phyloP scores from a whole-genome alignment of 35 echinoderm and acorn worm species.

The Apostichopus parvimensis region DNA sequence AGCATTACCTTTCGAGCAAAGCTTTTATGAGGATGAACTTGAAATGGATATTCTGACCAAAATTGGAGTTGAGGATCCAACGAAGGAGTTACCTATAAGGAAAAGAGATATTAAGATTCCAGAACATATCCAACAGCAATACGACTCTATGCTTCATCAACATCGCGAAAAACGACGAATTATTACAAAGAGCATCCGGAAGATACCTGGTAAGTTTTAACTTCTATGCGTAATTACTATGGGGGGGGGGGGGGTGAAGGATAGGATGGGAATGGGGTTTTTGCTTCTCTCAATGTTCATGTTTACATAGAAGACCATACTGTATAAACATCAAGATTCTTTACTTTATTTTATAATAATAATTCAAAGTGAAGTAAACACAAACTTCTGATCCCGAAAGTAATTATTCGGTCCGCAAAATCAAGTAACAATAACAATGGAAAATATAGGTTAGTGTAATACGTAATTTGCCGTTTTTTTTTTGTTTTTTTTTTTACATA shows the following conservation, averaged over 20 bases:
- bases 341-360: too few species aligned
- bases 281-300: too few species aligned
- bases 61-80: constrained; percentile 68
- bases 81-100: constrained; percentile 22
- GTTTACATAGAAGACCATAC: too few species aligned
- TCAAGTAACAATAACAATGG: not conserved
- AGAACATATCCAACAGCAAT: constrained; percentile 62
- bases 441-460: not conserved
- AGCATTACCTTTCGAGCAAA: not conserved
- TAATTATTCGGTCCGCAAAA: too few species aligned
- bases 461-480: too few species aligned
- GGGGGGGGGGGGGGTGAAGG: too few species aligned
- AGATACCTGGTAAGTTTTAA: constrained; percentile 78
- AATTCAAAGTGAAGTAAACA: too few species aligned
- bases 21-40: constrained; percentile 14
- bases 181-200: constrained; percentile 77
- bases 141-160: constrained; percentile 66
- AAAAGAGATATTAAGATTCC: constrained; percentile 73
- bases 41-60: constrained; percentile 61
- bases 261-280: too few species aligned
- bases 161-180: constrained; percentile 58
- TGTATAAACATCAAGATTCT: too few species aligned
- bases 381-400: too few species aligned
- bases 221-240: too few species aligned
- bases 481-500: too few species aligned